Base-by-base conservation (phyloP, 2,888 invertebrate genomes). In the Hypomecis punctinalis region DNA sequence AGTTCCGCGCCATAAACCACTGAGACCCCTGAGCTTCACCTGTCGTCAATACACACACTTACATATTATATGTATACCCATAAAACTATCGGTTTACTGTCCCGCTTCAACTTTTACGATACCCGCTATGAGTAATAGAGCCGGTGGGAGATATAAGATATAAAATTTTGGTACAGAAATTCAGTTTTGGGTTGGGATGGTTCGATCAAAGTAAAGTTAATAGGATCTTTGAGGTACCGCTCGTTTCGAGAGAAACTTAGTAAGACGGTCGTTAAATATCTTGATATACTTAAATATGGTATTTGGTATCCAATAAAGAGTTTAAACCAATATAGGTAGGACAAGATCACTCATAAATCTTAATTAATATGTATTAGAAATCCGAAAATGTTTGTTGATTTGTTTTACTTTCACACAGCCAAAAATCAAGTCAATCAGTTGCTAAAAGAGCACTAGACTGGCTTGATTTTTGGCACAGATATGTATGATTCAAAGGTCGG, bases 71-170 rank as follows among this genome's bases (percentile, higher is more conserved):
- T 48, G 40, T 48, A 54, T 59, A 59, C 49, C 73, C 78, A 80
- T 89, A 86, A 88, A 86, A 88, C 88, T 85, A 86, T 84, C 78
- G 74, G 74, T 80, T 88, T 90, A 89, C 86, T 85, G 72, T 74
- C 71, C 77, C 80, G 76, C 77, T 79, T 79, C 76, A 80, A 79
- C 74, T 83, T 88, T 88, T 86, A 86, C 84, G 76, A 79, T 76
- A 74, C 76, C 75, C 70, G 73, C 74, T 63, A 60, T 68, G 55
- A 64, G 55, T 54, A 54, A 54, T 57, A 65, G 40, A 48, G 54
- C 39, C 40, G 35, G 40, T 56, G 57, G 49, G 53, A 45, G 63
- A 47, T 49, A 47, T 56, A 45, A 33, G 51, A 33, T 51, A 60
- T 60, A 57, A 56, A 39, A 59, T 55, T 55, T 60, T 42, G 59